A percentile compares a stretch with the other conserved stretches of the same genome.
These are phyloP conservation scores for Etheostoma nigrum DNA, from an alignment of 2,797 vertebrate genomes.

Conservation along the genomic window DNA sequence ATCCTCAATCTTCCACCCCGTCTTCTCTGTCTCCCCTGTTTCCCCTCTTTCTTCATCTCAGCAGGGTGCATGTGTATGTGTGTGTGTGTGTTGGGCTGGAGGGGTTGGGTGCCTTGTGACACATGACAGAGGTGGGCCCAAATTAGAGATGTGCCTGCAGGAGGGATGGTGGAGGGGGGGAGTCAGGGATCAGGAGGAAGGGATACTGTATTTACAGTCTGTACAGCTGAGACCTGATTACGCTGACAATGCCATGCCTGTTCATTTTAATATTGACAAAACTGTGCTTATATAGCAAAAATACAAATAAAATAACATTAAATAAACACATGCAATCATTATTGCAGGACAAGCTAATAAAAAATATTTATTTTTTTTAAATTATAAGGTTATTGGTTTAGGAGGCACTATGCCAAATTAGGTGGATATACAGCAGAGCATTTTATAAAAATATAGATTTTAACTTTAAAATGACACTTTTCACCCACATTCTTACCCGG, in stretches of 20 bases:
- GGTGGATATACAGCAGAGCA: background rate
- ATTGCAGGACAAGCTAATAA: background rate
- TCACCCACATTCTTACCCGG: constrained; percentile 15
- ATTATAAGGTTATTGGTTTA: background rate
- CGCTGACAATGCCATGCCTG: constrained; percentile 48
- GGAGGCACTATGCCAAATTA: background rate
- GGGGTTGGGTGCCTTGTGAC: constrained; percentile 65
- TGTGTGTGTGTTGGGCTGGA: constrained; percentile 57
- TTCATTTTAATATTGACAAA: background rate
- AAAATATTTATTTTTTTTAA: background rate
- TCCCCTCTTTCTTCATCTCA: constrained; percentile 79
- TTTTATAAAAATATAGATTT: background rate
- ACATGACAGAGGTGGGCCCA: constrained; percentile 76
- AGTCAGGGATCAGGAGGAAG: constrained; percentile 27
- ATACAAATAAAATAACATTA: background rate
- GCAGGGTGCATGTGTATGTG: constrained; percentile 56
- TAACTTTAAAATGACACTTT: constrained; percentile 29
- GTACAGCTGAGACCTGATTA: constrained; percentile 81
- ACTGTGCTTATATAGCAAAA: background rate
- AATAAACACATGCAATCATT: background rate
- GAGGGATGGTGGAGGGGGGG: constrained; percentile 36
- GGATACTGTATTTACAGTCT: constrained; percentile 82
- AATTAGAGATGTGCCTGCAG: constrained; percentile 69
- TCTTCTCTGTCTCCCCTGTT: constrained; percentile 70
- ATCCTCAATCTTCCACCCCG: constrained; percentile 68